phyloP scores from a whole-genome alignment of 2,797 vertebrate species.

The Leuciscus waleckii region DNA sequence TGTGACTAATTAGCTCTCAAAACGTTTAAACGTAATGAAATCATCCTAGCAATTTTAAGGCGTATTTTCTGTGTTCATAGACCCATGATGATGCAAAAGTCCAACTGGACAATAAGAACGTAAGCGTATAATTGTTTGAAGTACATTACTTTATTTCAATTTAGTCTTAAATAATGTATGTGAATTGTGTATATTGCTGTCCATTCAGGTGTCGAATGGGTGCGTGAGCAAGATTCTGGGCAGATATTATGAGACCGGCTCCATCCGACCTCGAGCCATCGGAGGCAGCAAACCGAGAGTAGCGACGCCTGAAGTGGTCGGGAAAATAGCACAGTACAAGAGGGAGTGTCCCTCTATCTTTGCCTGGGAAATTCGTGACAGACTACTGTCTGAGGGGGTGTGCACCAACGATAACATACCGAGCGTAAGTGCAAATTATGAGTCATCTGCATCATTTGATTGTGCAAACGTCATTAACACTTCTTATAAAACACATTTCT shows the following conservation, averaged over 20 bases:
- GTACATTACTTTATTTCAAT: conserved; percentile 85
- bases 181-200: conserved; percentile 85
- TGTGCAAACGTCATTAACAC: background rate
- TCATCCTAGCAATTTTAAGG: conserved; percentile 91
- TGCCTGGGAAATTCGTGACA: conserved; percentile 99
- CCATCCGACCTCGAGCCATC: conserved; percentile 97
- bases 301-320: conserved; percentile 97
- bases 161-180: conserved; percentile 89
- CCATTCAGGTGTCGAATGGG: conserved; percentile 96
- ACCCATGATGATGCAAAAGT: conserved; percentile 95
- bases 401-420: conserved; percentile 99
- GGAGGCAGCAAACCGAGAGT: conserved; percentile 98
- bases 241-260: conserved; percentile 99
- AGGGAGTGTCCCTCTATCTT: conserved; percentile 99
- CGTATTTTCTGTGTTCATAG: conserved; percentile 85
- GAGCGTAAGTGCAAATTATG: conserved; percentile 84
- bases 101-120: conserved; percentile 95
- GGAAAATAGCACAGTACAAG: conserved; percentile 97
- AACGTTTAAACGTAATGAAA: conserved; percentile 70
- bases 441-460: background rate
- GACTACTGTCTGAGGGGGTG: conserved; percentile 95
- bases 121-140: conserved; percentile 94
- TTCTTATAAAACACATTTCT: background rate
- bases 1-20: conserved; percentile 64
- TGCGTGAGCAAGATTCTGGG: conserved; percentile 99